Evolutionary conservation across 2,888 invertebrate species (phyloP), one percentile per base, ranked within the genome.

Genomic region (Tinea semifulvella): DNA sequence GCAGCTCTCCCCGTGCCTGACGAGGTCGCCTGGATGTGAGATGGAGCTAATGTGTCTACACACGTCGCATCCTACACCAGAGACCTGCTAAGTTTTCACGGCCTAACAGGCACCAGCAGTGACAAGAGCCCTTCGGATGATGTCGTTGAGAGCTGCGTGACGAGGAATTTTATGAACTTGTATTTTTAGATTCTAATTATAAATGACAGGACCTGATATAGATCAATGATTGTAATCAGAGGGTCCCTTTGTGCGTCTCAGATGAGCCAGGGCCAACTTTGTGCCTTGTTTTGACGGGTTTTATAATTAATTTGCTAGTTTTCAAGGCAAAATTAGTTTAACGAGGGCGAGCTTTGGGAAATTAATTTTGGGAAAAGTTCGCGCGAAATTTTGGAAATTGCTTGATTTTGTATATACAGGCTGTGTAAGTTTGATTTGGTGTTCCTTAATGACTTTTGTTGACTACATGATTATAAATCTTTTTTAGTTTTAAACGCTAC

Each of bases 301-400:
- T 70, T 73, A 72, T 80, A 80, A 80, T 80, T 79, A 79, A 80
- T 80, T 77, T 72, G 77, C 69, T 80, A 80, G 79, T 80, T 80
- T 76, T 60, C 53, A 57, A 56, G 63, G 46, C 42, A 11, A 27
- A 31, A 31, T 65, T 74, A 73, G 70, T 75, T 69, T 61, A 67
- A 73, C 63, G 65, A 68, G 70, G 72, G 73, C 58, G 40, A 40
- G 40, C 40, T 40, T 40, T 40, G 40, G 40, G 40, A 40, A 40
- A 40, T 40, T 20, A 40, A 40, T 40, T 40, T 40, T 20, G 40
- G 22, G 40, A 40, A 40, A 40, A 40, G 14, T 14, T 40, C 22
- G n/a, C 6, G 13, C n/a, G 40, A 40, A 40, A 22, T 40, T 40
- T 40, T 20, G 40, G 22, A 40, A 40, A 40, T 40, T 40, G 40